Percentiles rank a stretch among this genome's conserved stretches.
phyloP scores from a whole-genome alignment of 2,797 vertebrate species.

The Tinamus major region DNA sequence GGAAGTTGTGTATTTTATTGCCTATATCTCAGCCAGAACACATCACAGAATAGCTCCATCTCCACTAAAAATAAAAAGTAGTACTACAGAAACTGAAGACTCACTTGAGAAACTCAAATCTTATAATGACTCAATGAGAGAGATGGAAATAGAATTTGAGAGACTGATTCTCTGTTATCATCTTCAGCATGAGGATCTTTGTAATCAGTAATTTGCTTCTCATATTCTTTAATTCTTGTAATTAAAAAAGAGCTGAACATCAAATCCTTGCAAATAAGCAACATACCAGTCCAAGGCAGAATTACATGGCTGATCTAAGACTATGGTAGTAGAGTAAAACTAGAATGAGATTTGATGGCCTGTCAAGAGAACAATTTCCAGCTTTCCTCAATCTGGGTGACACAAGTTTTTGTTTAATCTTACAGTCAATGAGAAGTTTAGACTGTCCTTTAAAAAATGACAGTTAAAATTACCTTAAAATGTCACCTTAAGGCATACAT shows the following conservation, averaged over 20 bases:
- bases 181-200: not conserved
- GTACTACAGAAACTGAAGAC: not conserved
- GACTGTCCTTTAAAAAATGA: not conserved
- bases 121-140: not conserved
- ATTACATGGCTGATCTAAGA: not conserved
- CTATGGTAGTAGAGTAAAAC: not conserved
- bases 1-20: not conserved
- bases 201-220: not conserved
- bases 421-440: not conserved
- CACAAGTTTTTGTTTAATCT: not conserved
- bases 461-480: not conserved
- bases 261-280: not conserved
- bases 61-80: not conserved
- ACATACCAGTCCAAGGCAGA: not conserved
- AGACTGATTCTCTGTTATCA: not conserved
- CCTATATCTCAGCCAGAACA: not conserved
- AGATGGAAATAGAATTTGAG: not conserved
- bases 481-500: not conserved
- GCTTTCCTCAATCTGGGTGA: not conserved
- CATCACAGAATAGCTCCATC: not conserved
- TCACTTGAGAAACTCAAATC: not conserved
- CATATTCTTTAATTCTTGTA: not conserved
- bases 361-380: not conserved
- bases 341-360: not conserved
- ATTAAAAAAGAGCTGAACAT: not conserved